Conservation (phyloP, 2,797 vertebrate species). For the Etheostoma perlongum region DNA sequence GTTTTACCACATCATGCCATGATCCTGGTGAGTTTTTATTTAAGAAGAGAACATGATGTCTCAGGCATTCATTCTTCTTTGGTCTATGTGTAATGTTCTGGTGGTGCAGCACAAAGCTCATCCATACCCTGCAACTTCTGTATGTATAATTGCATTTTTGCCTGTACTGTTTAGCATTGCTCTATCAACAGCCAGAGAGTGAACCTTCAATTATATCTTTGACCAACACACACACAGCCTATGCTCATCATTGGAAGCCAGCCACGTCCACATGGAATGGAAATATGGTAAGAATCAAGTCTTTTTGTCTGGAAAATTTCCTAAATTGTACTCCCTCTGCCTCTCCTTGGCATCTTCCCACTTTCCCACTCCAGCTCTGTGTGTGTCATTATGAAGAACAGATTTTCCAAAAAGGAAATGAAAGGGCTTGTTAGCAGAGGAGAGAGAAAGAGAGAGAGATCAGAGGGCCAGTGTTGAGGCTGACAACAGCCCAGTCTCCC, state of each 20-base stretch:
- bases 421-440: constrained; percentile 89
- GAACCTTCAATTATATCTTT: constrained; percentile 67
- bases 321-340: constrained; percentile 66
- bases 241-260: constrained; percentile 53
- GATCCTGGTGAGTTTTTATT: constrained; percentile 11
- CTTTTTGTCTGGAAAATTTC: constrained; percentile 63
- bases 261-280: constrained; percentile 63
- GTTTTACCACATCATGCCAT: constrained; percentile 8
- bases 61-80: constrained; percentile 15
- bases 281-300: constrained; percentile 68
- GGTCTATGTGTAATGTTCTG: constrained; percentile 29
- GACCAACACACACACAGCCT: constrained; percentile 61
- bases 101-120: constrained; percentile 42
- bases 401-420: constrained; percentile 97
- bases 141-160: constrained; percentile 56
- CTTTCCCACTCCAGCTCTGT: constrained; percentile 72
- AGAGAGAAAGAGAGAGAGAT: constrained; percentile 86
- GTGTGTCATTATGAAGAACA: constrained; percentile 92
- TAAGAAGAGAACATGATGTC: constrained; percentile 7
- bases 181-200: constrained; percentile 53
- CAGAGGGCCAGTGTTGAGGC: constrained; percentile 86
- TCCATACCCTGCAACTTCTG: constrained; percentile 58
- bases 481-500: constrained; percentile 84
- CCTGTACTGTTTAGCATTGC: constrained; percentile 44
- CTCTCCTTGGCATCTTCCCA: constrained; percentile 66